Conservation (phyloP, 2,797 vertebrate species). For the Brachymystax lenok region DNA sequence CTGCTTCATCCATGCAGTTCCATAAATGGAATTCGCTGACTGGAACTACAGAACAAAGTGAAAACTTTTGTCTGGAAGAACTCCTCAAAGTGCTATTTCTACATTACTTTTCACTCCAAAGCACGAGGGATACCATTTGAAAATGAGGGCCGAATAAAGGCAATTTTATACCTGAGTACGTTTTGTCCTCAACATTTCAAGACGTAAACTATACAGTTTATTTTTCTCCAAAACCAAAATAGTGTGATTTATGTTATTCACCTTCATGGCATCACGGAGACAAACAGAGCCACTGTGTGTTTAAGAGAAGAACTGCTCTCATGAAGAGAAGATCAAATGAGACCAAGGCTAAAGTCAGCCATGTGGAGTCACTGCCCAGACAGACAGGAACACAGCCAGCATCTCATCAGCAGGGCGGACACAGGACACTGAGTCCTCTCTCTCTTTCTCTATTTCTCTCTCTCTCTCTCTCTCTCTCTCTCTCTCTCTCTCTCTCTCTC, state of each 20-base stretch:
- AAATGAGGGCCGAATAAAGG: slow-evolving; percentile 26
- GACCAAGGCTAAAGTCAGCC: slow-evolving; percentile 33
- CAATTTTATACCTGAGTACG: slow-evolving; percentile 48
- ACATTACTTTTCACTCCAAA: slow-evolving; percentile 28
- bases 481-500: too few relatives aligned
- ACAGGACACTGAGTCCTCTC: slow-evolving; percentile 5
- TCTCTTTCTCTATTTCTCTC: background rate
- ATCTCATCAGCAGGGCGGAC: slow-evolving; percentile 7
- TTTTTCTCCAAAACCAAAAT: slow-evolving; percentile 19
- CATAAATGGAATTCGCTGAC: slow-evolving; percentile 68
- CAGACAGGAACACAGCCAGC: slow-evolving; percentile 12
- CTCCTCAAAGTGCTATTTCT: slow-evolving; percentile 38
- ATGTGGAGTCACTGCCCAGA: slow-evolving; percentile 19
- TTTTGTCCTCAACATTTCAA: slow-evolving; percentile 27
- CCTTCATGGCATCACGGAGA: background rate
- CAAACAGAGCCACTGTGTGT: background rate
- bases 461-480: too few relatives aligned
- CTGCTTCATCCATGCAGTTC: slow-evolving; percentile 64
- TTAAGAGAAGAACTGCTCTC: slow-evolving; percentile 30
- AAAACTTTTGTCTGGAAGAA: slow-evolving; percentile 34
- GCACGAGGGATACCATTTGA: slow-evolving; percentile 29
- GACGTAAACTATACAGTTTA: slow-evolving; percentile 21
- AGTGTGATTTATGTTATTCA: background rate
- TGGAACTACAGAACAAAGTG: slow-evolving; percentile 52
- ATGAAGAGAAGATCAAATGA: slow-evolving; percentile 53